Conservation (phyloP, 2,888 invertebrate species). For the Caenorhabditis wallacei region DNA sequence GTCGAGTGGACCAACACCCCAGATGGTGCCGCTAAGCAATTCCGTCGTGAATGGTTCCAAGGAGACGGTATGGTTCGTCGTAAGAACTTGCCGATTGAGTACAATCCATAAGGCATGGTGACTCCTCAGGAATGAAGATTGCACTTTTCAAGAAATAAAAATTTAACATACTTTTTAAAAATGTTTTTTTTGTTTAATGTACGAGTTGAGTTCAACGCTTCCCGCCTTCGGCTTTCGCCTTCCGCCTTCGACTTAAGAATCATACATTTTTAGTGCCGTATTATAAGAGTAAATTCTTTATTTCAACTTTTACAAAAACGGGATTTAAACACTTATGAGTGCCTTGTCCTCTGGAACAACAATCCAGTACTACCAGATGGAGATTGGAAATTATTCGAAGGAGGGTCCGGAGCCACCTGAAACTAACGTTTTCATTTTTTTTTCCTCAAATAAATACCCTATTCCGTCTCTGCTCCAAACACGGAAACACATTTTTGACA, state of each 20-base stretch:
- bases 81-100: slow-evolving; percentile 73
- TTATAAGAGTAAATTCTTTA: too few species aligned
- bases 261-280: too few species aligned
- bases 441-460: background rate
- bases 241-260: too few species aligned
- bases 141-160: too few species aligned
- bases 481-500: background rate
- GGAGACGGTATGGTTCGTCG: slow-evolving; percentile 76
- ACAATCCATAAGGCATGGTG: slow-evolving; percentile 54
- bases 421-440: background rate
- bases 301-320: too few species aligned
- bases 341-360: background rate
- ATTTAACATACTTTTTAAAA: too few species aligned
- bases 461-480: background rate
- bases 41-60: slow-evolving; percentile 79
- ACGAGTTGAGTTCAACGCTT: too few species aligned
- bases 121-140: too few species aligned
- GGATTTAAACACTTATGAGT: too few species aligned
- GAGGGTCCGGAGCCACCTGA: background rate
- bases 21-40: slow-evolving; percentile 74
- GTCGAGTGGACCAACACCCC: slow-evolving; percentile 77
- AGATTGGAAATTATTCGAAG: background rate
- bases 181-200: too few species aligned
- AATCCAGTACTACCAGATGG: background rate
- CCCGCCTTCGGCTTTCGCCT: too few species aligned